Percentiles rank a stretch among this genome's conserved stretches.
phyloP scores from a whole-genome alignment of 2,797 vertebrate species.

The Scolopax rusticola region DNA sequence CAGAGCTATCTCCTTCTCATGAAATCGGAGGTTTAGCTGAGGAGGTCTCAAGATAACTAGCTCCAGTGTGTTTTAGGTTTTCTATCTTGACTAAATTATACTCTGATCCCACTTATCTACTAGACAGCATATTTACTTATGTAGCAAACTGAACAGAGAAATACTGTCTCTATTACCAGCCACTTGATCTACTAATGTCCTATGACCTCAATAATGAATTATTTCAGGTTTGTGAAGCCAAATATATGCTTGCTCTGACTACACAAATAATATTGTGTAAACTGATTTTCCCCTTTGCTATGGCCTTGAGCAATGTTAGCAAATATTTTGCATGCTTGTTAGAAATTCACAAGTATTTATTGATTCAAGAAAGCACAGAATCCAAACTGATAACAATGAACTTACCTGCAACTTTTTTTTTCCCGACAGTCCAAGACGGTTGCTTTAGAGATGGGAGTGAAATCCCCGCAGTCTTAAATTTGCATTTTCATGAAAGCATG shows the following conservation, averaged over 20 bases:
- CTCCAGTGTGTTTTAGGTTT: neutral
- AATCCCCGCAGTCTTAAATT: conserved; percentile 20
- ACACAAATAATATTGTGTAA: neutral
- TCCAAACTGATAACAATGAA: neutral
- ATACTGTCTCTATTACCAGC: neutral
- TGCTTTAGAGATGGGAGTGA: neutral
- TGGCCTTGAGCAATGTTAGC: neutral
- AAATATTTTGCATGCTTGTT: neutral
- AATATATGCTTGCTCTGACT: neutral
- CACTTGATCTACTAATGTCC: neutral
- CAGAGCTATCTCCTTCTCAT: neutral
- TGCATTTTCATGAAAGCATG: conserved; percentile 45
- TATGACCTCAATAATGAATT: neutral
- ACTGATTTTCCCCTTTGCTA: neutral
- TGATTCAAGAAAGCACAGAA: neutral
- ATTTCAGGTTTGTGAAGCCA: neutral
- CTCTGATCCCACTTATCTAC: neutral
- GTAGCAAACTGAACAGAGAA: neutral
- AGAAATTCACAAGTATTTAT: neutral
- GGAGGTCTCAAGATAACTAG: neutral
- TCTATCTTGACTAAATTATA: neutral
- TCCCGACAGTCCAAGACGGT: neutral
- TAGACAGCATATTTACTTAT: neutral
- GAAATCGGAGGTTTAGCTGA: neutral
- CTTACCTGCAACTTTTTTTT: neutral